Evolutionary conservation across 2,888 invertebrate species (phyloP), one percentile per base, ranked within the genome.

Genomic region (Poecilus cupreus): DNA sequence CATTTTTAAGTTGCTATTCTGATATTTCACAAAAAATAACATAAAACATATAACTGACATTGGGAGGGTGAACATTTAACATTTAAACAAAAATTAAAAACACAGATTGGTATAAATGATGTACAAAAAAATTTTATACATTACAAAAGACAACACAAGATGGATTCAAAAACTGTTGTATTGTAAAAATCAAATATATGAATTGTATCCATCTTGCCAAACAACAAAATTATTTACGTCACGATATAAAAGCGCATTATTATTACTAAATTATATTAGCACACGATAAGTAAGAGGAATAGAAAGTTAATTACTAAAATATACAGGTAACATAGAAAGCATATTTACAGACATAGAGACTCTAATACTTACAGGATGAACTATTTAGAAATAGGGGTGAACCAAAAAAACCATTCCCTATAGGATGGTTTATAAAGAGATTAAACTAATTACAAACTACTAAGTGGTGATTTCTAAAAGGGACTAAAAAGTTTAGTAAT

Each of bases 361-460:
- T 20, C 37, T 11, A 49, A 74, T 74, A 74, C 74, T 74, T 74
- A 74, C 74, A 51, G 18, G 32, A 11, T 26, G 51, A 46, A 26
- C 43, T 10, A 74, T 51, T 54, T 11, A 75, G 4, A 51, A 24
- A 39, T 13, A 57, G 57, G 49, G 49, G 16, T 49, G 26, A 0
- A 22, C 11, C 16, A 13, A 51, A 8, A 11, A 57, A 16, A 76
- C 57, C 54, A 76, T 16, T 51, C 76, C 54, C 22, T 76, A 76
- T 76, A 76, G 57, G 76, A 32, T 51, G 75, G 75, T 51, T 51
- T 74, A 32, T 13, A 3, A 75, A 75, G 24, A 75, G 11, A 26
- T n/a, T 74, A 49, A 24, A 39, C 8, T 49, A 51, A 18, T n/a
- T 46, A 24, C 22, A 46, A 46, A 10, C 46, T 74, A 46, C 22